Evolutionary conservation across 2,888 invertebrate species (phyloP).

Genomic region (Ligdia adustata): DNA sequence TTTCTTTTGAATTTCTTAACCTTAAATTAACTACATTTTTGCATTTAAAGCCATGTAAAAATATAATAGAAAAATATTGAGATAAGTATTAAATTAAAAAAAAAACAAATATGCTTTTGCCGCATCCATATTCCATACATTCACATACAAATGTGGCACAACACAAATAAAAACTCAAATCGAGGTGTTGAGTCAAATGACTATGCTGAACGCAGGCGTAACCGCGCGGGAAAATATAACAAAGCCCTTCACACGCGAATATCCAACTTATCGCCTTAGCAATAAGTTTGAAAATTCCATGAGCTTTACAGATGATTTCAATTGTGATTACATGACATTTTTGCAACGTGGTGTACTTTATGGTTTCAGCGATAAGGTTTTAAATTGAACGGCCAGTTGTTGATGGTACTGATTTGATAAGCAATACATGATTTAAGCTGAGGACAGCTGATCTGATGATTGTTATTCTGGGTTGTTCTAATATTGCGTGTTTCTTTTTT

Average conservation of each 20-base stretch:
- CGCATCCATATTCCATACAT: slow-evolving; percentile 39
- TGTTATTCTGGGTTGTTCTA: no score
- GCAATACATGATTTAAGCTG: slow-evolving; percentile 29
- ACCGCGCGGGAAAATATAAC: slow-evolving; percentile 44
- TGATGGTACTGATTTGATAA: slow-evolving; percentile 23
- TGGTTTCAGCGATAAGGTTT: background rate
- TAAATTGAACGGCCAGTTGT: background rate
- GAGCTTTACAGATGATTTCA: background rate
- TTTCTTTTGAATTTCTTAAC: no score
- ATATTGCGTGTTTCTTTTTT: no score
- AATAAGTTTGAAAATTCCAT: background rate
- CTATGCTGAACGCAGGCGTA: slow-evolving; percentile 43
- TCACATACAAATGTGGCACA: slow-evolving; percentile 48
- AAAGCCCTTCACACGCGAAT: background rate
- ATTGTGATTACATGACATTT: slow-evolving; percentile 4
- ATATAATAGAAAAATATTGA: no score
- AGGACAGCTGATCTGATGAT: slow-evolving; percentile 2
- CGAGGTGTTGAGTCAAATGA: slow-evolving; percentile 72
- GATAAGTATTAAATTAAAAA: no score
- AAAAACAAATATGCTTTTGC: no score
- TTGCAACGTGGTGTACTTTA: no score
- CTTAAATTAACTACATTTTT: no score
- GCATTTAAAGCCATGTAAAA: no score
- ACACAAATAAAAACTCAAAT: slow-evolving; percentile 57
- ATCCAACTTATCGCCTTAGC: background rate